A percentile compares a stretch with the other conserved stretches of the same genome.
Conservation (phyloP, 2,797 vertebrate species). For the Leuciscus waleckii region DNA sequence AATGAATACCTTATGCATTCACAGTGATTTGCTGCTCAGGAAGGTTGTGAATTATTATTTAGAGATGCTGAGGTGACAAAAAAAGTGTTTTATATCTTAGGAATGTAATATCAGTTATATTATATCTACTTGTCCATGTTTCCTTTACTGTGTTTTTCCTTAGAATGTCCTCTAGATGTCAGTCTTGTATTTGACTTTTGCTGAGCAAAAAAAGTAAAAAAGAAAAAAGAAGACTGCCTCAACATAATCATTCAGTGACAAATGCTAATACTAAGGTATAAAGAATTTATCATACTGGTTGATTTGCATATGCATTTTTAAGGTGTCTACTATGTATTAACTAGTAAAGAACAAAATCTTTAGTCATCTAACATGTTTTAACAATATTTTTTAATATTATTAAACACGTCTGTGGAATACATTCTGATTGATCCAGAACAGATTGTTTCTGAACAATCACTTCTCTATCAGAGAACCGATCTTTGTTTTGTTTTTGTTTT, state of each 20-base stretch:
- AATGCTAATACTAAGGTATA: neutral
- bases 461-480: no score
- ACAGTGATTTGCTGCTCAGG: neutral
- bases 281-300: neutral
- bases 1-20: neutral
- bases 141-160: neutral
- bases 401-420: no score
- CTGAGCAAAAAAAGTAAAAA: neutral
- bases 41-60: neutral
- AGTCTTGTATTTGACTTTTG: neutral
- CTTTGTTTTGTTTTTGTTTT: no score
- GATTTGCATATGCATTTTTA: neutral
- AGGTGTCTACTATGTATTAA: neutral
- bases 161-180: neutral
- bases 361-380: neutral
- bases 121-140: neutral
- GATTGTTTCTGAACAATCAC: no score
- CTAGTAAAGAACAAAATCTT: neutral
- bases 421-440: no score
- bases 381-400: no score
- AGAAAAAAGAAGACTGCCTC: neutral
- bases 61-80: neutral
- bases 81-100: neutral
- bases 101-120: neutral
- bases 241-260: neutral